Evolutionary conservation across 2,797 vertebrate species (phyloP).

Genomic region (Pagetopsis macropterus): DNA sequence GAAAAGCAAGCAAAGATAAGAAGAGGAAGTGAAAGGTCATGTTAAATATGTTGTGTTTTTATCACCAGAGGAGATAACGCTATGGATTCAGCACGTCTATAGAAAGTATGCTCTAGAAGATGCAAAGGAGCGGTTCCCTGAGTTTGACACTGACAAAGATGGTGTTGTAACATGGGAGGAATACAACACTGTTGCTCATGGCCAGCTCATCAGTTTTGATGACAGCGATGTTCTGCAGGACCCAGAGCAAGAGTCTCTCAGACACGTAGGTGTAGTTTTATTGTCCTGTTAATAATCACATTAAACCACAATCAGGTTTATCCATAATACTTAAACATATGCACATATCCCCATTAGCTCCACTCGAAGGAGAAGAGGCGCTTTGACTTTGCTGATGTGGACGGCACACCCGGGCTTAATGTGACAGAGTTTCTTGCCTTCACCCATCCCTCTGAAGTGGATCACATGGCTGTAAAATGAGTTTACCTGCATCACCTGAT

Average conservation of each 20-base stretch:
- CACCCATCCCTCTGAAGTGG: constrained; percentile 94
- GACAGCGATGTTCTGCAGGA: constrained; percentile 84
- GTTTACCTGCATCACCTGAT: constrained; percentile 27
- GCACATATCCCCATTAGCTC: constrained; percentile 82
- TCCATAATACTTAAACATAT: background rate
- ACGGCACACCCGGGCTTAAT: constrained; percentile 84
- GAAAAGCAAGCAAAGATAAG: background rate
- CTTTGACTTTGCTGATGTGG: constrained; percentile 91
- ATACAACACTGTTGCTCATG: constrained; percentile 90
- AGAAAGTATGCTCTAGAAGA: constrained; percentile 94
- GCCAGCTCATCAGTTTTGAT: constrained; percentile 87
- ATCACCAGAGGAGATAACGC: constrained; percentile 89
- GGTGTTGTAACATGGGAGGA: constrained; percentile 93
- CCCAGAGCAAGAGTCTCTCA: constrained; percentile 92
- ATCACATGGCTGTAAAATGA: constrained; percentile 92
- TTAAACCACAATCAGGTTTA: background rate
- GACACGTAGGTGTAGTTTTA: constrained; percentile 82
- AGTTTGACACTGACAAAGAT: constrained; percentile 89
- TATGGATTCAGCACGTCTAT: constrained; percentile 95
- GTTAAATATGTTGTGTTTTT: constrained; percentile 36
- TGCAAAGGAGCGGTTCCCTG: constrained; percentile 89
- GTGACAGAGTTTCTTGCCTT: constrained; percentile 94
- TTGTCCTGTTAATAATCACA: background rate
- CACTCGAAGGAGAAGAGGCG: constrained; percentile 92
- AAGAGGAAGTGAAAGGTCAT: background rate